These are phyloP conservation scores for Spilosoma lubricipeda DNA, from an alignment of 2,888 invertebrate species.

Conservation along the genomic window DNA sequence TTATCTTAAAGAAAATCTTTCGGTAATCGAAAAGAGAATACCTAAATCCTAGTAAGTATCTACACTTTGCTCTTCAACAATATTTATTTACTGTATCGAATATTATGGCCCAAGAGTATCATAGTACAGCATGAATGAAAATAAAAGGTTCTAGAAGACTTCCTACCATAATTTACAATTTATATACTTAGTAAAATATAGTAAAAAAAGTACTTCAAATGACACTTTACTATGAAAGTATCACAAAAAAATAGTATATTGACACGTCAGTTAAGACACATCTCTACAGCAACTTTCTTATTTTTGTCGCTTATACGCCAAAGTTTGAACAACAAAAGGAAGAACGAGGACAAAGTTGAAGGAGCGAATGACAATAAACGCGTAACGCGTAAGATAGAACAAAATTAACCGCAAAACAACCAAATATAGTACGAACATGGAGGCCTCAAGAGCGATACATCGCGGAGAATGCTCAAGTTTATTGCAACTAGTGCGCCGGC, in stretches of 20 bases:
- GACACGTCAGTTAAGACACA: not conserved
- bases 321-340: conserved; percentile 34
- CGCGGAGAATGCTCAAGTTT: conserved; percentile 76
- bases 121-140: not conserved
- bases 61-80: not conserved
- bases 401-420: conserved; percentile 64
- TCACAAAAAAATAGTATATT: not conserved
- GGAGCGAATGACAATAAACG: conserved; percentile 31
- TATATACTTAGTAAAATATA: not conserved
- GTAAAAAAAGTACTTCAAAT: not conserved
- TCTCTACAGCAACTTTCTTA: conserved; percentile 9
- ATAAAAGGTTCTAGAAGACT: not conserved
- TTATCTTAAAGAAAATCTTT: conserved; percentile 3
- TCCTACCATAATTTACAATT: not conserved
- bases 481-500: conserved; percentile 75
- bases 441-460: conserved; percentile 71
- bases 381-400: conserved; percentile 44
- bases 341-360: conserved; percentile 26
- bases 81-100: conserved; percentile 20
- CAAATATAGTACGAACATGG: conserved; percentile 64
- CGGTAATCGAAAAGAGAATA: conserved; percentile 5
- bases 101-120: not conserved
- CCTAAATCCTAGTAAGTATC: conserved; percentile 19
- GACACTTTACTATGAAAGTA: not conserved
- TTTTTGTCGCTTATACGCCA: conserved; percentile 30